Base-by-base conservation (phyloP, 2,888 invertebrate species). In the Gisinianus flammeolus region DNA sequence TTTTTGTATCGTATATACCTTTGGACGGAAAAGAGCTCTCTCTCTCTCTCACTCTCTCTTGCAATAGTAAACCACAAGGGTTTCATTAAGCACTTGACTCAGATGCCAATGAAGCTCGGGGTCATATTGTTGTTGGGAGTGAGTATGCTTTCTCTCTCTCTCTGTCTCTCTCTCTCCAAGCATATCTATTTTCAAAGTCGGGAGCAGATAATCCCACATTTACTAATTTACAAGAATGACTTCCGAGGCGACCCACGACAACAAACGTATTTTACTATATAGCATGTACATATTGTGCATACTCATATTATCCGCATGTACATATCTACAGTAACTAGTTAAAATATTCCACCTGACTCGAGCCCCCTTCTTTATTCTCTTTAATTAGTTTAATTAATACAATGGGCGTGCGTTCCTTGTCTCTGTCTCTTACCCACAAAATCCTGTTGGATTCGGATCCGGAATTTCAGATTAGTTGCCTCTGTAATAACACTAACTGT, bases 61-160 rank as follows among this genome's bases (percentile, higher is more conserved):
- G 3, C 35, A 5, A 26, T 31, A 19, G 4, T 26, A 26, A 28
- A 62, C 62, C 62, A 62, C 62, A 26, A 62, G 62, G 62, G 62
- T 62, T 62, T 62, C 62, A 62, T 62, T 62, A 62, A n/a, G 8
- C 4, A 62, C 3, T 6, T 16, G 19, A 44, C 16, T 44, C 26
- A 62, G 44, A 8, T 62, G 26, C 28, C 62, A 62, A 62, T 62
- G 62, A 62, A 62, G 62, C 28, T 62, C 5, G 24, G 62, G 62
- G 62, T 62, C 62, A 62, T 62, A 62, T 62, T 62, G 26, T 24
- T 26, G 19, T 12, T 44, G 8, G 44, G 2, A 44, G 44, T 44
- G 44, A 3, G 28, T 26, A 24, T 5, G 6, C 54, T n/a, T n/a
- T n/a, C n/a, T 54, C 54, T 44, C 16, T 44, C 44, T 44, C 44